These are phyloP conservation scores for Ophthalmolycus amberensis DNA, from an alignment of 2,113 vertebrate genomes.

Conservation along the genomic window DNA sequence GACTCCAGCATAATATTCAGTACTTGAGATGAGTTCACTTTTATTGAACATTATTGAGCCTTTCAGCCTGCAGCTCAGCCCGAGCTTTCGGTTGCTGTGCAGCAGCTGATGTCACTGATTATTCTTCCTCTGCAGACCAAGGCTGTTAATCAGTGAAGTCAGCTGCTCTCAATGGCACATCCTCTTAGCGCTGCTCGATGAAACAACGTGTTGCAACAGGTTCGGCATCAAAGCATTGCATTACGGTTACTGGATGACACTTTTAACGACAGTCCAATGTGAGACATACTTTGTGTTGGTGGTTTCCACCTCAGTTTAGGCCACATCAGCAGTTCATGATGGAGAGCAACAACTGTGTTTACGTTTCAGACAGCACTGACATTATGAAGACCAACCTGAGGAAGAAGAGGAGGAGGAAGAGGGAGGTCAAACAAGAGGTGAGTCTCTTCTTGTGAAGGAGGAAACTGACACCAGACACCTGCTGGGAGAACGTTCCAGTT, in stretches of 20 bases:
- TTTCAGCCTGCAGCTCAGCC: neutral
- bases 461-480: constrained; percentile 8
- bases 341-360: neutral
- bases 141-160: constrained; percentile 35
- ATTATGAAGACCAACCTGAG: too few species aligned
- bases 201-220: neutral
- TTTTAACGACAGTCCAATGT: constrained; percentile 9
- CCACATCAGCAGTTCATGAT: neutral
- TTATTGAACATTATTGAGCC: neutral
- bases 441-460: neutral
- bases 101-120: neutral
- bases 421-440: neutral
- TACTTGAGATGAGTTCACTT: neutral
- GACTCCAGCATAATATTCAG: neutral
- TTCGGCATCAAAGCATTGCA: neutral
- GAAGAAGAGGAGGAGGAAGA: neutral
- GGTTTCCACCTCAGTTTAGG: neutral
- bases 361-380: neutral
- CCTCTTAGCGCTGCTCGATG: neutral
- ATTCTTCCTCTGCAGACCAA: neutral
- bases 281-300: constrained; percentile 1
- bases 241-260: neutral
- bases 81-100: neutral
- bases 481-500: neutral
- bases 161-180: constrained; percentile 37